phyloP scores from a whole-genome alignment of 2,888 invertebrate species.

The Apamea monoglypha region DNA sequence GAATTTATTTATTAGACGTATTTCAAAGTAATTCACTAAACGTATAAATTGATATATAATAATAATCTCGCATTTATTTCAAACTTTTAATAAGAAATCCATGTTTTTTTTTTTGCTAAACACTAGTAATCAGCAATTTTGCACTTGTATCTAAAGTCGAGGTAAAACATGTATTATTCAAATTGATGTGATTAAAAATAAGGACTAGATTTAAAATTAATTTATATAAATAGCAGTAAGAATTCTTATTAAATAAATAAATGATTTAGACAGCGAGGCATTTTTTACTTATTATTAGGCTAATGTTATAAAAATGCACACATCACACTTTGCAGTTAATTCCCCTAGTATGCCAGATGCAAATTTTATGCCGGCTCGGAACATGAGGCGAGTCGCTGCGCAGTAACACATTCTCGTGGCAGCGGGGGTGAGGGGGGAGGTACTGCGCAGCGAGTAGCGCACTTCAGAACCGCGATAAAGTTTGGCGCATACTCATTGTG shows the following conservation, averaged over 20 bases:
- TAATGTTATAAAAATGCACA: conserved; percentile 30
- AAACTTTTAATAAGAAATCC: conserved; percentile 21
- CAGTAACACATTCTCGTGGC: not conserved
- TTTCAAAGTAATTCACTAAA: conserved; percentile 10
- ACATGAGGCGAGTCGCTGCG: not conserved
- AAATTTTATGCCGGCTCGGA: not conserved
- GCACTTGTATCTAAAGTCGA: conserved; percentile 32
- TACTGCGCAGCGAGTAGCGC: not conserved
- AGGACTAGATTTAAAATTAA: conserved; percentile 78
- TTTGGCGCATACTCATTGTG: not conserved
- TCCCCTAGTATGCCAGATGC: not conserved
- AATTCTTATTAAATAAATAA: conserved; percentile 80
- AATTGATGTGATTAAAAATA: conserved; percentile 68
- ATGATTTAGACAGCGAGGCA: conserved; percentile 65
- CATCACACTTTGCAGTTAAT: conserved; percentile 22
- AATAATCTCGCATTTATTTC: conserved; percentile 26
- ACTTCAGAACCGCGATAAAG: not conserved
- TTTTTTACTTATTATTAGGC: conserved; percentile 46
- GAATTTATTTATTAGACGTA: conserved; percentile 9
- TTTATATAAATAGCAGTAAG: conserved; percentile 78
- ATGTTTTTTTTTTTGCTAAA: conserved; percentile 12
- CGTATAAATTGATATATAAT: conserved; percentile 1
- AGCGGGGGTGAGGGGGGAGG: not conserved
- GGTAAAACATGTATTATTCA: conserved; percentile 58
- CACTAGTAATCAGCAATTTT: conserved; percentile 27